Evolutionary conservation across 2,113 vertebrate species (phyloP).

Genomic region (Tenebrosternarchus preto): DNA sequence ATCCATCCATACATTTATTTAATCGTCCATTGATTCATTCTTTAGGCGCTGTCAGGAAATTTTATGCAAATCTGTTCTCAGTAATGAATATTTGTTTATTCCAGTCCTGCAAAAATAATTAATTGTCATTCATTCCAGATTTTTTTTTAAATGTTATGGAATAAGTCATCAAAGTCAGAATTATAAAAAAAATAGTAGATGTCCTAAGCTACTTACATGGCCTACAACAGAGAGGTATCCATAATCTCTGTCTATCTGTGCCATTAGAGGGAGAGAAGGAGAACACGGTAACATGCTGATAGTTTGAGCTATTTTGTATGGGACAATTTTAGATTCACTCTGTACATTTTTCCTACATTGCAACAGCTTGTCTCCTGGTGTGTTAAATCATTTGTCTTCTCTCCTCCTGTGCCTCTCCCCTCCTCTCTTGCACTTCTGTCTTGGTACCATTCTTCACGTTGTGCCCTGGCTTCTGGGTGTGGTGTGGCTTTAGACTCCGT

Average conservation of each 20-base stretch:
- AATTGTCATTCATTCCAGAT: background rate
- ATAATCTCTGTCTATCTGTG: conserved; percentile 1
- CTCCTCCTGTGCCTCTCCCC: conserved; percentile 23
- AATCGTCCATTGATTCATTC: too few relatives aligned
- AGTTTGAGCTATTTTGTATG: conserved; percentile 20
- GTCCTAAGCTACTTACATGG: background rate
- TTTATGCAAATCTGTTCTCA: too few relatives aligned
- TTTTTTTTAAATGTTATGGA: background rate
- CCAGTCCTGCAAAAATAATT: background rate
- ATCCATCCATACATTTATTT: too few relatives aligned
- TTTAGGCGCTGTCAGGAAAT: too few relatives aligned
- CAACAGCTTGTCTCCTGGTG: conserved; percentile 29
- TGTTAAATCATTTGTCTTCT: conserved; percentile 27
- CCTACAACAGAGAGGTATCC: background rate
- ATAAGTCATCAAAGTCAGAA: conserved; percentile 15
- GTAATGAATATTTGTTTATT: conserved; percentile 11
- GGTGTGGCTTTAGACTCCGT: conserved; percentile 21
- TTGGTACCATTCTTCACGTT: conserved; percentile 37
- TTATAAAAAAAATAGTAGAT: background rate
- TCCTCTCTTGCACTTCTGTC: conserved; percentile 28
- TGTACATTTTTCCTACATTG: conserved; percentile 29
- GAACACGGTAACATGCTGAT: conserved; percentile 3
- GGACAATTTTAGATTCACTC: conserved; percentile 31
- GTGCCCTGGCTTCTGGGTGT: conserved; percentile 37
- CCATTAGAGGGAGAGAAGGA: conserved; percentile 40